Conservation (phyloP, 2,888 invertebrate species). For the Desoria tigrina region DNA sequence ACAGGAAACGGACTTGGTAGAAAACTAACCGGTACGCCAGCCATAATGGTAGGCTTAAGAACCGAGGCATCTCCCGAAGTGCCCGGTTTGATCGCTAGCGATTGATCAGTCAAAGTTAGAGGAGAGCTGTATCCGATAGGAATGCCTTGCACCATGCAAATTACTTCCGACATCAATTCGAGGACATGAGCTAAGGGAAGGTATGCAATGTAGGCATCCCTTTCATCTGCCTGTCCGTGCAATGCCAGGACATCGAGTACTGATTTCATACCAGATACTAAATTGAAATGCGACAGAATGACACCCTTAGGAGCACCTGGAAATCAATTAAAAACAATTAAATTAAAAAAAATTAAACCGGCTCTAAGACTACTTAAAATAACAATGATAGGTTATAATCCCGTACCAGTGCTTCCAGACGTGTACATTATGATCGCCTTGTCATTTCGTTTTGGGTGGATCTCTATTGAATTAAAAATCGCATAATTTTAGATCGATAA, state of each 20-base stretch:
- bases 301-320: conserved; percentile 61
- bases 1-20: not conserved
- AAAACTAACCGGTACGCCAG: conserved; percentile 80
- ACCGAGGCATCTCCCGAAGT: conserved; percentile 91
- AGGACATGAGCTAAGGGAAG: conserved; percentile 96
- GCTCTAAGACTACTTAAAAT: not conserved
- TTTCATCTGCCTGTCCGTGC: conserved; percentile 34
- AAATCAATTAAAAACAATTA: too few species aligned
- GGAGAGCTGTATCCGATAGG: conserved; percentile 86
- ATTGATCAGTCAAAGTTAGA: conserved; percentile 85
- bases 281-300: conserved; percentile 76
- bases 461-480: conserved; percentile 10
- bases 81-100: conserved; percentile 93
- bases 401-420: conserved; percentile 93
- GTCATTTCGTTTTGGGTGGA: conserved; percentile 64
- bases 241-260: conserved; percentile 69
- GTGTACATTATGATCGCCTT: conserved; percentile 98
- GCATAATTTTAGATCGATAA: too few species aligned
- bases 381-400: too few species aligned
- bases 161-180: conserved; percentile 68
- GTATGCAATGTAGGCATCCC: conserved; percentile 89
- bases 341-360: too few species aligned
- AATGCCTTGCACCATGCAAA: conserved; percentile 52
- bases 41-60: conserved; percentile 88
- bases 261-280: conserved; percentile 75